phyloP scores from a whole-genome alignment of 1,140 invertebrate species.

The Holcopasites calliopsidis region DNA sequence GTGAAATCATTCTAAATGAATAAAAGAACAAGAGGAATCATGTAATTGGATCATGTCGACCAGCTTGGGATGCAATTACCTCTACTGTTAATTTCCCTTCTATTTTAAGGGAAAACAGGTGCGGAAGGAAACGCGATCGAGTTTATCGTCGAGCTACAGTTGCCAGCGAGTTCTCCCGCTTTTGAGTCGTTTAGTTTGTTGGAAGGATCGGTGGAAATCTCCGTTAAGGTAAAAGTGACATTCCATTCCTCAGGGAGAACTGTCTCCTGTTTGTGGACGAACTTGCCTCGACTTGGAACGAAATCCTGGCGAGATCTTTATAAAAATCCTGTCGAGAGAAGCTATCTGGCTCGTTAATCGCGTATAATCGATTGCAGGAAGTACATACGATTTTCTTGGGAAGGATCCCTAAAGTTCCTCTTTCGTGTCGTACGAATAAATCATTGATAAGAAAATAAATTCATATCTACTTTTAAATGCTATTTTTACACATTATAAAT shows the following conservation, averaged over 20 bases:
- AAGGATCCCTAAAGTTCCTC: neutral
- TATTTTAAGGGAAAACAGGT: too few relatives aligned
- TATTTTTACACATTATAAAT: too few relatives aligned
- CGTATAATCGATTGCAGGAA: conserved; percentile 1
- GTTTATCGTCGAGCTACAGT: conserved; percentile 6
- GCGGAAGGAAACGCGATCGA: conserved; percentile 38
- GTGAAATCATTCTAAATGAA: too few relatives aligned
- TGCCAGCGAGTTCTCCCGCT: conserved; percentile 16
- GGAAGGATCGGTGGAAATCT: conserved; percentile 48
- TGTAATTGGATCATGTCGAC: too few relatives aligned
- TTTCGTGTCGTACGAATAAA: neutral
- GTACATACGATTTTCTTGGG: too few relatives aligned
- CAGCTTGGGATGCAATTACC: too few relatives aligned
- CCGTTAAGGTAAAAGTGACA: conserved; percentile 59
- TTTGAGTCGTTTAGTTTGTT: conserved; percentile 29
- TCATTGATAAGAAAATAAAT: too few relatives aligned
- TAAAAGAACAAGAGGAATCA: too few relatives aligned
- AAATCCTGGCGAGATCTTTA: conserved; percentile 19
- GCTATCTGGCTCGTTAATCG: conserved; percentile 15
- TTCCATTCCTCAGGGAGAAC: conserved; percentile 40
- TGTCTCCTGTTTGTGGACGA: conserved; percentile 17
- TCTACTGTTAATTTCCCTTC: too few relatives aligned
- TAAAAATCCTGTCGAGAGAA: conserved; percentile 15
- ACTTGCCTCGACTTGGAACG: conserved; percentile 33
- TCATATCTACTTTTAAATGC: too few relatives aligned